Conservation (phyloP, 2,797 vertebrate species). For the Tinamus major region DNA sequence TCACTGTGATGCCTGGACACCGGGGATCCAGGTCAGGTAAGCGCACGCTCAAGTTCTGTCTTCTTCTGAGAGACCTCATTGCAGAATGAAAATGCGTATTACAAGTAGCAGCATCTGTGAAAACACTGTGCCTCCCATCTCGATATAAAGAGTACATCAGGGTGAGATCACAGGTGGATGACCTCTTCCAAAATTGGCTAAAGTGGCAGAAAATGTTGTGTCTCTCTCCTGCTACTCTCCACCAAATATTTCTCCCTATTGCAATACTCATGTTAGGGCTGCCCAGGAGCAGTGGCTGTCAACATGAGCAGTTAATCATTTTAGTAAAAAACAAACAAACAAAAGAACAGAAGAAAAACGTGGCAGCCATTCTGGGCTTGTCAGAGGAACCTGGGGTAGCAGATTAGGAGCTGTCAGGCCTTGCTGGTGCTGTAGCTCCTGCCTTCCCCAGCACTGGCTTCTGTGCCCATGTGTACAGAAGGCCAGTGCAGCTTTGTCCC, state of each 20-base stretch:
- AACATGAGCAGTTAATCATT: neutral
- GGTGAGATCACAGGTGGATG: neutral
- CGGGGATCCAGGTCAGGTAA: neutral
- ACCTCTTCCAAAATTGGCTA: neutral
- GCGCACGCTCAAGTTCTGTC: neutral
- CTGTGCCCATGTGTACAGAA: neutral
- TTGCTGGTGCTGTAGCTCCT: neutral
- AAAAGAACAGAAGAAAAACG: neutral
- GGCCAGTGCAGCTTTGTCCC: neutral
- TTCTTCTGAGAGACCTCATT: neutral
- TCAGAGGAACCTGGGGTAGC: neutral
- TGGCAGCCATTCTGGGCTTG: neutral
- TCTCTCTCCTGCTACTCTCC: neutral
- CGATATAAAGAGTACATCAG: accelerated
- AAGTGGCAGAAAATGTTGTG: neutral
- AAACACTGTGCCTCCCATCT: neutral
- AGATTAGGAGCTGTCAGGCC: neutral
- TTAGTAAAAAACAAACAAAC: neutral
- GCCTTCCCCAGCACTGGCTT: neutral
- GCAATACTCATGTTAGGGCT: neutral
- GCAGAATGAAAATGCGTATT: neutral
- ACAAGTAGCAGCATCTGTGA: neutral
- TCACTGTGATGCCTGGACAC: neutral
- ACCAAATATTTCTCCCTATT: neutral
- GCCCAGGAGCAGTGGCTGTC: conserved; percentile 19